Evolutionary conservation across 2,113 vertebrate genomes (phyloP), one percentile per base, ranked within the genome.

Genomic region (Odocoileus virginianus): DNA sequence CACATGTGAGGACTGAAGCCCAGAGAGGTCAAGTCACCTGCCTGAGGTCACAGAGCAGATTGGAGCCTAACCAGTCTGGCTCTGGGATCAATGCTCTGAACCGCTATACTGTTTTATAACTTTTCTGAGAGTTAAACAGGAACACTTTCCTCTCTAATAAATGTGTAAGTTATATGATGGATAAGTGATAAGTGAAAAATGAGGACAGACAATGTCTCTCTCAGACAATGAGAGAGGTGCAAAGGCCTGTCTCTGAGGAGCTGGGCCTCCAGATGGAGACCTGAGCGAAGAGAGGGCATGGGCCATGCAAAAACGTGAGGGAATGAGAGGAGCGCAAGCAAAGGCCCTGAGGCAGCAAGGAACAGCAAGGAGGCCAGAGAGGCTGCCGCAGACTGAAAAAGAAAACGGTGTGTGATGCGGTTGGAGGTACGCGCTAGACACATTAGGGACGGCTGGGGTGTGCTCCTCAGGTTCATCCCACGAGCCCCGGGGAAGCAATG

Each of bases 391-490:
- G 30, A 40, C 36, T 6, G 3, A 64, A 28, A n/a, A 9, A 21
- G n/a, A 25, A 5, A 43, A 67, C 33, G 23, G 30, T 0, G 4
- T 28, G 28, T 5, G 10, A 28, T 0, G 21, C 67, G 47, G 15
- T 6, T 1, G 1, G 50, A 85, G 0, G 15, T 11, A 15, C 6
- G 30, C 2, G 1, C 58, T 2, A 19, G 64, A 23, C n/a, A 30
- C 74, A 36, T 16, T 21, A 40, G 15, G 0, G 2, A 2, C 12
- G 57, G 87, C 27, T 12, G 0, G 0, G 7, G 40, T 8, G 27
- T 50, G 16, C 45, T 33, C 43, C 30, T 8, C 8, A 36, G 58
- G 52, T 13, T 79, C 36, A 2, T 9, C 76, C 50, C 58, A 21
- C 21, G 36, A 76, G 45, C 45, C 8, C 1, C 16, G 8, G 21